Evolutionary conservation across 2,113 vertebrate species (phyloP), one percentile per base, ranked within the genome.

Genomic region (Chamaetylas fuelleborni): DNA sequence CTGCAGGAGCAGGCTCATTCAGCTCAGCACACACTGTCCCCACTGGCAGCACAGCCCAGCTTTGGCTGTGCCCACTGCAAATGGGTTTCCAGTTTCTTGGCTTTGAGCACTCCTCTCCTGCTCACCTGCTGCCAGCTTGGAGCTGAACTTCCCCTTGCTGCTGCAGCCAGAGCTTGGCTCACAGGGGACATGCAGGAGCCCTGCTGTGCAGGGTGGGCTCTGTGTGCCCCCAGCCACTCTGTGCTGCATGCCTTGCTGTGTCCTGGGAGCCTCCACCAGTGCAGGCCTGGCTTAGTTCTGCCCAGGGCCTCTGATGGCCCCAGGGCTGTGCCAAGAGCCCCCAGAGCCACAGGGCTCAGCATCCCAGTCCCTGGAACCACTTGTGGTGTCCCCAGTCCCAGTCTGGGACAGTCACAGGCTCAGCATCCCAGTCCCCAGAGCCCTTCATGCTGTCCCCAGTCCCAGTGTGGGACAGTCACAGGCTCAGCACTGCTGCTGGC

Each of bases 321-420:
- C 38, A 2, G 62, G 51, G 40, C 61, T 76, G 57, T 62, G 73
- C 73, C 76, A 15, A 48, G 85, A 45, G 50, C 65, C 14, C 71
- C 47, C 47, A 15, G 38, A 14, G 69, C 48, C 2, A 0, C 4
- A 5, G 77, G 25, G 25, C 40, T 83, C 82, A 61, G 92, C 17
- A 8, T 50, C 61, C 60, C 93, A 18, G 40, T 50, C 34, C 85
- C 88, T 5, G 1, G 14, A 51, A 61, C 81, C 11, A 60, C 16
- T 47, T 17, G 0, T 0, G 64, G 51, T 57, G 61, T 12, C 9
- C 24, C 64, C 12, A 45, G 19, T 20, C 61, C 0, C 0, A 36
- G 29, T 43, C 24, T 3, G 62, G 48, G n/a, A 36, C 29, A 3
- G 23, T 25, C 58, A 5, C 72, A 45, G 6, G 48, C 57, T 54